Percentiles rank a stretch among this genome's conserved stretches.
Evolutionary conservation across 2,797 vertebrate species (phyloP).

Genomic region (Thamnophis elegans): DNA sequence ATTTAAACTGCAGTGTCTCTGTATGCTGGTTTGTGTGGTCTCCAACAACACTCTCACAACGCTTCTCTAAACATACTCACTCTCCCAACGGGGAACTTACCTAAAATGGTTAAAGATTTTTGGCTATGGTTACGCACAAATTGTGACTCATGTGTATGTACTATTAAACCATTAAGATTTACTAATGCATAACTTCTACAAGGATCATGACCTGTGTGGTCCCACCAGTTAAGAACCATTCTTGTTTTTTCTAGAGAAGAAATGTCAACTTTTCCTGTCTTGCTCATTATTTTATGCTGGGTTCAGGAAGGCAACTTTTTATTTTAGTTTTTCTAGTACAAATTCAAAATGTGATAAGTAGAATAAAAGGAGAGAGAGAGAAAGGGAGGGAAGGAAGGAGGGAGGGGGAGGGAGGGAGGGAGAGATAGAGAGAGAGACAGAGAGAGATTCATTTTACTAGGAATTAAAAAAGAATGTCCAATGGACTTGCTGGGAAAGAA

Average conservation of each 20-base stretch:
- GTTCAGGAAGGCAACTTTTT: slow-evolving; percentile 1
- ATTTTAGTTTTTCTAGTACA: slow-evolving; percentile 25
- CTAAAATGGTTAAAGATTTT: slow-evolving; percentile 48
- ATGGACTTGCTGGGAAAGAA: not conserved
- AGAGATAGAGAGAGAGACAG: not conserved
- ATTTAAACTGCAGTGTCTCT: too few species aligned
- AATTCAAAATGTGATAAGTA: slow-evolving; percentile 6
- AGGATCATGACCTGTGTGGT: not conserved
- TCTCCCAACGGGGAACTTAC: too few species aligned
- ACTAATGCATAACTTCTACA: not conserved
- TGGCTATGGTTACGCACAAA: not conserved
- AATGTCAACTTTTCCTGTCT: not conserved
- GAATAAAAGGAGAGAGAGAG: not conserved
- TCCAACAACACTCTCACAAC: too few species aligned
- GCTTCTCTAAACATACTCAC: too few species aligned
- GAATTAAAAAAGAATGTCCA: not conserved
- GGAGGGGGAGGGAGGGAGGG: too few species aligned
- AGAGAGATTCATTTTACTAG: not conserved
- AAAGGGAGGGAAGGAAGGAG: too few species aligned
- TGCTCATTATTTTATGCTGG: not conserved
- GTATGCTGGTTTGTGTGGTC: too few species aligned
- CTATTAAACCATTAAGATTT: not conserved
- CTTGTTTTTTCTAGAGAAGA: slow-evolving; percentile 14
- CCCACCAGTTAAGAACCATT: not conserved
- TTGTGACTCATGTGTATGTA: not conserved